Evolutionary conservation across 2,113 vertebrate species (phyloP), one percentile per base, ranked within the genome.

Genomic region (Sebastes schlegelii): DNA sequence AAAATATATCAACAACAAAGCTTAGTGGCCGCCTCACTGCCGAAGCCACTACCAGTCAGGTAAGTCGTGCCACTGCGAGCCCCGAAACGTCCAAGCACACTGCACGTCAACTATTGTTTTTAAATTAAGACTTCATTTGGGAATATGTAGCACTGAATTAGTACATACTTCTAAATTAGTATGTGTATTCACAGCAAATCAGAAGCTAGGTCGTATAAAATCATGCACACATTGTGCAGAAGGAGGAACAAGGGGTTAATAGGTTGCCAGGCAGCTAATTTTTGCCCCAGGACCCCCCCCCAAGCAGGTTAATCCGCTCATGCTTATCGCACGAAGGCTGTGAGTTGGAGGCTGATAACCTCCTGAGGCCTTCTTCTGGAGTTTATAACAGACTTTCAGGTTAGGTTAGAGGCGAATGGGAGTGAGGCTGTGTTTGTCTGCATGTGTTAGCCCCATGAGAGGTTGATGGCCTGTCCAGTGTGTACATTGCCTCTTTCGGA

Each of bases 401-500:
- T 71, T 71, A 66, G 19, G 21, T 11, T 5, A 57, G 48, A 71
- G 9, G 57, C n/a, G 19, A 62, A 43, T n/a, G 46, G 16, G 14
- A 71, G 34, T 10, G 1, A 64, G 43, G n/a, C 48, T 64, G 77
- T 16, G 16, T 73, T 14, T 51, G 57, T 45, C n/a, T 65, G 45
- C 46, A 11, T 58, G 49, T 69, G 45, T 63, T 42, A 34, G 3
- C 11, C 16, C 16, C 2, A 10, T 1, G 8, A 65, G 19, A 55
- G 19, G 54, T 5, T 49, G 17, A 17, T 61, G 45, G 54, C 34
- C 46, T 49, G 48, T 62, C 9, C 43, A 55, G 19, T 19, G 54
- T 58, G 58, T 45, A 55, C 16, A 17, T 19, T 7, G 7, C 54
- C 54, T 21, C 63, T 71, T 40, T 81, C 67, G 48, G 66, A 65